phyloP scores from a whole-genome alignment of 1,140 invertebrate species.

The Oreohelix idahoensis region DNA sequence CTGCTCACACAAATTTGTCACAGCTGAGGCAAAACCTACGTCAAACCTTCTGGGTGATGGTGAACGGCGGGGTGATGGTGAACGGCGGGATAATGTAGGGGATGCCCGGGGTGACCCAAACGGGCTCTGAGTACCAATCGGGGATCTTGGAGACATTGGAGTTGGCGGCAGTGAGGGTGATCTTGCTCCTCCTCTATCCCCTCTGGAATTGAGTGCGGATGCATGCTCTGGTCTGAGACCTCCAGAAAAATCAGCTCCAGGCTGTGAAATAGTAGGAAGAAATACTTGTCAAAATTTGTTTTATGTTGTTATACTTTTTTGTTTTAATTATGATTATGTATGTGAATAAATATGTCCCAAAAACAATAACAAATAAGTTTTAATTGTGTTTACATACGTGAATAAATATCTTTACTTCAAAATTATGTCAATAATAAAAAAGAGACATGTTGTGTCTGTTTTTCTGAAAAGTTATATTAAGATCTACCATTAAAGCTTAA shows the following conservation, averaged over 20 bases:
- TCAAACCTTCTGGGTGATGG: constrained; percentile 50
- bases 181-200: constrained; percentile 35
- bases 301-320: too few species aligned
- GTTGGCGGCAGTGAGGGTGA: constrained; percentile 58
- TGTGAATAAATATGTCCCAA: too few species aligned
- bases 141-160: constrained; percentile 60
- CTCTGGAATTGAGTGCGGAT: background rate
- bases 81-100: constrained; percentile 56
- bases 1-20: constrained; percentile 67
- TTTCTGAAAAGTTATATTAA: too few species aligned
- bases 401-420: too few species aligned
- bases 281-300: too few species aligned
- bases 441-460: too few species aligned
- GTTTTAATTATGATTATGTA: too few species aligned
- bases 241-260: constrained; percentile 61
- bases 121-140: constrained; percentile 56
- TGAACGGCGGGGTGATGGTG: constrained; percentile 53
- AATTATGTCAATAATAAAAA: too few species aligned
- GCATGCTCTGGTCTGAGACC: constrained; percentile 67
- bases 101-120: constrained; percentile 62
- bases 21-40: constrained; percentile 67
- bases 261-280: constrained; percentile 48
- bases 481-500: too few species aligned
- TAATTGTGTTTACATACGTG: too few species aligned
- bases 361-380: too few species aligned